Evolutionary conservation across 1,140 invertebrate genomes (phyloP), one percentile per base, ranked within the genome.

Genomic region (Zaprionus capensis): DNA sequence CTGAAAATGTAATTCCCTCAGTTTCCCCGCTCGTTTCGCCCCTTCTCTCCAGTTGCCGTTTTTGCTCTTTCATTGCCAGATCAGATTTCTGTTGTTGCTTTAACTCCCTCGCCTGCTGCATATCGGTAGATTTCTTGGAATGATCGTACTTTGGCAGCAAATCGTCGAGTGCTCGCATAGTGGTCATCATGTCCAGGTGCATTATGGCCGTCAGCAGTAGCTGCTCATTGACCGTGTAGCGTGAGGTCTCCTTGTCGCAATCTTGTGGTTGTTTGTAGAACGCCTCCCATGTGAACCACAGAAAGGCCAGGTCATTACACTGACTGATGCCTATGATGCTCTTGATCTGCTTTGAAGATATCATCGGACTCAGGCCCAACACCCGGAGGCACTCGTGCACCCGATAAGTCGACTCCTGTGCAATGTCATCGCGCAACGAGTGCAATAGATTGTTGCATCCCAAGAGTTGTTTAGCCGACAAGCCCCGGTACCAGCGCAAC

Each of bases 211-310:
- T 79, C 14, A 83, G 46, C 0, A 92, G 51, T 24, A 92, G 4
- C 56, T 92, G 91, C 17, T 92, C 91, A 55, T 92, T 92, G 24
- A 66, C 26, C 14, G 70, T 71, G 17, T 74, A 91, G 0, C 2
- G 0, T 2, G 49, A 22, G 0, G 7, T 9, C 15, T 61, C 58
- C 0, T 24, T 17, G 2, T 9, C n/a, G 0, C 7, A n/a, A 12
- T 9, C 24, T 1, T 49, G 41, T 5, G 56, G 17, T 24, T 44
- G 15, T 34, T 80, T 88, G 55, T 85, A 88, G 38, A 51, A 44
- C 9, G 70, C 71, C 34, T 90, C 78, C 85, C 85, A 90, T 7
- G 74, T 53, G 22, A 88, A 88, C 70, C 78, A 88, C 1, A 88
- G 44, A 22, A 88, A 90, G 1, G 81, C 85, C 61, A 88, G 26